phyloP scores from a whole-genome alignment of 53 echinoderm and acorn worm species.

The Echinometra lucunter region DNA sequence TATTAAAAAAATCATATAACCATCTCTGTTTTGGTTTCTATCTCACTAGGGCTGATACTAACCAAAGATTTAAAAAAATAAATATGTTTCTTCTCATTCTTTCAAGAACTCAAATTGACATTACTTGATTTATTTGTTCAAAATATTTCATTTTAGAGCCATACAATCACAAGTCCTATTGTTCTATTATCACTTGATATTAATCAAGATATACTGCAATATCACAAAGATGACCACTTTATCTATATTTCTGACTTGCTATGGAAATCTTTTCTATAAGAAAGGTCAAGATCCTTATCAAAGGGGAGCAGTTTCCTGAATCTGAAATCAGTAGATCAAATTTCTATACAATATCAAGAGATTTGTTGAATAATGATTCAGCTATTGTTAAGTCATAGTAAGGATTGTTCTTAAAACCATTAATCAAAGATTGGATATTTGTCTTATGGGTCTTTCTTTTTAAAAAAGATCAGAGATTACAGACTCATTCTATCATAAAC shows the following conservation, averaged over 20 bases:
- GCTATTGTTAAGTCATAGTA: background rate
- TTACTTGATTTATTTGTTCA: too few relatives aligned
- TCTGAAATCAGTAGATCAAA: background rate
- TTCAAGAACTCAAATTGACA: too few relatives aligned
- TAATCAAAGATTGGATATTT: background rate
- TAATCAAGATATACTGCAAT: background rate
- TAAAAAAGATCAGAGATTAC: background rate
- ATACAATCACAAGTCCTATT: background rate
- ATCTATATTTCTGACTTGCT: background rate
- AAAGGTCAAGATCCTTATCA: background rate
- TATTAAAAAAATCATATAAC: too few relatives aligned
- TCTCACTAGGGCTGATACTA: too few relatives aligned
- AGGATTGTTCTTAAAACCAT: background rate
- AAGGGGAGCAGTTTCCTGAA: slow-evolving; percentile 11
- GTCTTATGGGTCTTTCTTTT: background rate
- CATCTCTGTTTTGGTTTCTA: too few relatives aligned
- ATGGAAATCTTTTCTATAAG: background rate
- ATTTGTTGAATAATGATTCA: slow-evolving; percentile 13
- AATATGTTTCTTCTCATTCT: too few relatives aligned
- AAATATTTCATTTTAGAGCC: too few relatives aligned
- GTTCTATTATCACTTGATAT: background rate
- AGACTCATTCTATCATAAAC: background rate
- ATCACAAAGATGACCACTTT: background rate
- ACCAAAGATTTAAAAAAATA: background rate
- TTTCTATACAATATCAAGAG: background rate